Percentiles rank a stretch among this genome's conserved stretches.
phyloP scores from a whole-genome alignment of 2,797 vertebrate genomes.

The Threskiornis aethiopicus region DNA sequence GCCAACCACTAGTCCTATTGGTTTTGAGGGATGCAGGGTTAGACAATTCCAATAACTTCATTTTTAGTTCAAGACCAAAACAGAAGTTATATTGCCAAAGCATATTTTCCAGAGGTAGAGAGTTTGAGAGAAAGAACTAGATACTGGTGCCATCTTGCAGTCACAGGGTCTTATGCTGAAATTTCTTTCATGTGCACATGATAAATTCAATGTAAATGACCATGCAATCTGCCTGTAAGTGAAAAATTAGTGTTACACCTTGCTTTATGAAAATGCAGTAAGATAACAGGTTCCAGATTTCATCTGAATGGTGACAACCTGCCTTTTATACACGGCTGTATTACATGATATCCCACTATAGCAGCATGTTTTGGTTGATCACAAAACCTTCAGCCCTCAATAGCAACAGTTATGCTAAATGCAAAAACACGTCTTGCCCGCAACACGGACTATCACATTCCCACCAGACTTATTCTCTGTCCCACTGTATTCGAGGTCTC shows the following conservation, averaged over 20 bases:
- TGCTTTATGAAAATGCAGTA: not conserved
- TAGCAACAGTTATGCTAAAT: not conserved
- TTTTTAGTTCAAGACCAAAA: not conserved
- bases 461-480: not conserved
- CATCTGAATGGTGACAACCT: not conserved
- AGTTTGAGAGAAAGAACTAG: not conserved
- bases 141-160: not conserved
- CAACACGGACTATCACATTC: accelerated
- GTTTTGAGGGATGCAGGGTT: not conserved
- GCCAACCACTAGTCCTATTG: not conserved
- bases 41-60: not conserved
- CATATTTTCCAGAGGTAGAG: not conserved
- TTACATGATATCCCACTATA: not conserved
- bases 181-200: not conserved
- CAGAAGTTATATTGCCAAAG: not conserved
- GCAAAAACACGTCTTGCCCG: not conserved
- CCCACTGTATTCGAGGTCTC: not conserved
- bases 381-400: not conserved
- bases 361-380: not conserved
- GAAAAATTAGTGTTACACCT: not conserved
- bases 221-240: not conserved
- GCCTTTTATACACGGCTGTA: not conserved
- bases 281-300: not conserved
- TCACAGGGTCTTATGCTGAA: not conserved
- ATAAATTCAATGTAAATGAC: not conserved